Conservation (phyloP, 30 jellyfish, hydroid and myxozoan genomes). For the Mastigias papua region DNA sequence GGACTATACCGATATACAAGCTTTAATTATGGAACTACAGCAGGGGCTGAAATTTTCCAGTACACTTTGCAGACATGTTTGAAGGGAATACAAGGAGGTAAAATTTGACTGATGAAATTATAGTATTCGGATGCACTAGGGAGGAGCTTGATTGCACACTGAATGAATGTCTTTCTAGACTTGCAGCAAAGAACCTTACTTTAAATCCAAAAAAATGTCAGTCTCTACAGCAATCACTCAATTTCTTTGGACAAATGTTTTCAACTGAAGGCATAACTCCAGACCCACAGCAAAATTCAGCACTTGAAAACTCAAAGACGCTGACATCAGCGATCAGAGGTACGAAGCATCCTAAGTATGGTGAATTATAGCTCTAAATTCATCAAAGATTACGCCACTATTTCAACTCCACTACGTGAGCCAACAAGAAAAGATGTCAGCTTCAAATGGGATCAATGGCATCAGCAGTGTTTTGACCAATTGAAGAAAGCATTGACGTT, state of each 20-base stretch:
- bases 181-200: background rate
- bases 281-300: background rate
- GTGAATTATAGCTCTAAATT: background rate
- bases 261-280: background rate
- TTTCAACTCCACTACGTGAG: background rate
- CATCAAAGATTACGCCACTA: background rate
- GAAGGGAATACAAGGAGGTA: background rate
- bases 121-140: background rate
- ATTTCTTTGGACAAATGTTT: constrained; percentile 3
- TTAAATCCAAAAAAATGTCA: background rate
- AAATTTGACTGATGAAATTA: background rate
- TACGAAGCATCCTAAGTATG: background rate
- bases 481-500: background rate
- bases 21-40: background rate
- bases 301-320: background rate
- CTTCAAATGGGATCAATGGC: no score
- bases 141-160: background rate
- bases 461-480: no score
- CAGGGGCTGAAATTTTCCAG: background rate
- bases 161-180: background rate
- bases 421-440: no score
- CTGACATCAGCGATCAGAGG: background rate
- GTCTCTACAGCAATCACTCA: background rate
- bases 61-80: background rate
- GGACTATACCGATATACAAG: no score